A percentile compares a stretch with the other conserved stretches of the same genome.
Conservation (phyloP, 2,888 invertebrate species). For the Plagodis dolabraria region DNA sequence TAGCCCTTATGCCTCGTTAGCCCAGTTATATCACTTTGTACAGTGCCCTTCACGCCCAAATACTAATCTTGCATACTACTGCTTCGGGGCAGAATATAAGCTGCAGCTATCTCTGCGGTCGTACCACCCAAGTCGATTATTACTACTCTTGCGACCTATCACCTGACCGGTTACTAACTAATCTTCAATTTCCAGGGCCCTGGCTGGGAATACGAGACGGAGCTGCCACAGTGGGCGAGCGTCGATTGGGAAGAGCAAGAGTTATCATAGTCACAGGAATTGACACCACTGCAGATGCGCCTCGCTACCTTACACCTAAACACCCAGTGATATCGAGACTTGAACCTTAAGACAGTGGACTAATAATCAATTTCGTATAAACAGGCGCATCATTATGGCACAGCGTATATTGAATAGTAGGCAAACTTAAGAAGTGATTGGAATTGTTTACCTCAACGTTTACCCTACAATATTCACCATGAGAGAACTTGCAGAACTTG, state of each 20-base stretch:
- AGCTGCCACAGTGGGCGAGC: conserved; percentile 96
- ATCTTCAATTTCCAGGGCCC: conserved; percentile 87
- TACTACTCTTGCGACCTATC: too few species aligned
- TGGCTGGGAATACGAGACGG: conserved; percentile 97
- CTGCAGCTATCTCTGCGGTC: too few species aligned
- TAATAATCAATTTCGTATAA: conserved; percentile 16
- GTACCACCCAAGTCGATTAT: too few species aligned
- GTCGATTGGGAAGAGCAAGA: conserved; percentile 92
- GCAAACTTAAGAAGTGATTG: conserved; percentile 8
- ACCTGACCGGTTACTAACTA: too few species aligned
- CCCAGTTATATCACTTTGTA: too few species aligned
- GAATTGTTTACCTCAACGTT: neutral
- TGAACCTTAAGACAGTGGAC: conserved; percentile 23
- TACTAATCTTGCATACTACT: too few species aligned
- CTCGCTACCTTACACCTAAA: conserved; percentile 54
- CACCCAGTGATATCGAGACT: conserved; percentile 25
- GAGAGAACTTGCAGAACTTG: conserved; percentile 2
- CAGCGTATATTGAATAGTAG: conserved; percentile 10
- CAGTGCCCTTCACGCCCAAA: too few species aligned
- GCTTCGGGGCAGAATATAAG: too few species aligned
- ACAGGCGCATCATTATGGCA: conserved; percentile 19
- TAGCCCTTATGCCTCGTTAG: too few species aligned
- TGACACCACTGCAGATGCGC: conserved; percentile 62
- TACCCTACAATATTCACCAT: conserved; percentile 1
- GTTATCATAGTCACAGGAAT: conserved; percentile 71